These are phyloP conservation scores for Thamnaconus septentrionalis DNA, from an alignment of 2,113 vertebrate genomes.

Conservation along the genomic window DNA sequence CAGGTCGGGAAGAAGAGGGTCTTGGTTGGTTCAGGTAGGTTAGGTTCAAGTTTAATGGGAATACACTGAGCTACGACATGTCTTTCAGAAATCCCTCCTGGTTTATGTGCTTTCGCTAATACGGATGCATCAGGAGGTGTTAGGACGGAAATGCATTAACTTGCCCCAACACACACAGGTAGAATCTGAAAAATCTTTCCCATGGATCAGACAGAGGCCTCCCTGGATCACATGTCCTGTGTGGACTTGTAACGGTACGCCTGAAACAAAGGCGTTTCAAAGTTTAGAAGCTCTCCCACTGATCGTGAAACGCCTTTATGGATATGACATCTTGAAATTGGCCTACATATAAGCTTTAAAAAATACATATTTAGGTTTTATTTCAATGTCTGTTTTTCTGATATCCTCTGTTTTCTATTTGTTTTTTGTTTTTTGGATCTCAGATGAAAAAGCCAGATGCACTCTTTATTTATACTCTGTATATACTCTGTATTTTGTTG, in stretches of 20 bases:
- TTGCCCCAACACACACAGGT: constrained; percentile 60
- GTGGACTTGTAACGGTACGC: constrained; percentile 56
- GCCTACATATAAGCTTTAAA: too few species aligned
- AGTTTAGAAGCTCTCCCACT: neutral
- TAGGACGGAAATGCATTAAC: constrained; percentile 52
- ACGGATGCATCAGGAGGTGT: constrained; percentile 31
- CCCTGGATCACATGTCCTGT: constrained; percentile 45
- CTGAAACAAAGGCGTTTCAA: constrained; percentile 14
- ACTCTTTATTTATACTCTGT: too few species aligned
- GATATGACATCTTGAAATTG: too few species aligned
- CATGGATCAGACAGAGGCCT: constrained; percentile 51
- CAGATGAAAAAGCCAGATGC: too few species aligned
- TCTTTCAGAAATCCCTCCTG: constrained; percentile 1
- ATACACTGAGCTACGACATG: constrained; percentile 4
- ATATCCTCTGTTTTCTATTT: too few species aligned
- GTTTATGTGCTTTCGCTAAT: constrained; percentile 10
- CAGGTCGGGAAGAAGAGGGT: neutral
- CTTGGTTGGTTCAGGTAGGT: neutral
- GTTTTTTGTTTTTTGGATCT: too few species aligned
- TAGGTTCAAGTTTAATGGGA: constrained; percentile 2
- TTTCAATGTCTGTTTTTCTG: too few species aligned
- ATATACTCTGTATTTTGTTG: too few species aligned
- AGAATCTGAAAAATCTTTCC: constrained; percentile 70
- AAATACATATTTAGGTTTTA: too few species aligned
- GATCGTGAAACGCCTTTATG: too few species aligned